phyloP scores from a whole-genome alignment of 2,797 vertebrate genomes.

The Psittacula derbiana region DNA sequence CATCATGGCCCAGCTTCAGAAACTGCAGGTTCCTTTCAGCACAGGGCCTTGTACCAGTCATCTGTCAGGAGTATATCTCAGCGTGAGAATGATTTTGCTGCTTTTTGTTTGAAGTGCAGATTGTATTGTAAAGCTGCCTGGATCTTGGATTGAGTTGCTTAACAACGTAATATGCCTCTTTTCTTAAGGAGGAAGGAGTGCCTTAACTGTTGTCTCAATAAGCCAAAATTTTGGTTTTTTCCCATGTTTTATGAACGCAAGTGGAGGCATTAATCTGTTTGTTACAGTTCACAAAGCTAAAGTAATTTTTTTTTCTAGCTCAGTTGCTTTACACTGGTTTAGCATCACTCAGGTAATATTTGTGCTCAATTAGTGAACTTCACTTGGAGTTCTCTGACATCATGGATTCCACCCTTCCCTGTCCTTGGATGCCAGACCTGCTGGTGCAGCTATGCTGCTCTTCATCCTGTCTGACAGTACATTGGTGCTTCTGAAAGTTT shows the following conservation, averaged over 20 bases:
- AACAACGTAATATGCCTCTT: not conserved
- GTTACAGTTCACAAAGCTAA: not conserved
- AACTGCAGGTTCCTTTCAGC: not conserved
- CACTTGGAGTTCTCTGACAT: not conserved
- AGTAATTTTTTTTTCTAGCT: not conserved
- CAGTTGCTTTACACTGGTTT: too few species aligned
- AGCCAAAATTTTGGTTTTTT: not conserved
- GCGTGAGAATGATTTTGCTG: not conserved
- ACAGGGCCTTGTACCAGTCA: rapidly evolving
- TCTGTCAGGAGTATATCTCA: not conserved
- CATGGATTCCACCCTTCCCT: not conserved
- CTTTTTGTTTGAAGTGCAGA: not conserved
- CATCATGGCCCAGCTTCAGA: not conserved
- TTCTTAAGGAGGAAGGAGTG: not conserved
- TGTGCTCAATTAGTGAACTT: not conserved
- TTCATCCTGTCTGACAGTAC: not conserved
- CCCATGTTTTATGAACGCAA: not conserved
- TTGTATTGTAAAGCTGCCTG: not conserved
- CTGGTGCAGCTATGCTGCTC: not conserved
- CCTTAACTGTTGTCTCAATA: not conserved
- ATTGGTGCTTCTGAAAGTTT: not conserved
- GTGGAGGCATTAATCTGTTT: not conserved
- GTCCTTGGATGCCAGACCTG: not conserved
- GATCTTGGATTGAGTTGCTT: too few species aligned
- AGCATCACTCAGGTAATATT: not conserved